Base-by-base conservation (phyloP, 2,888 invertebrate species). In the Cremastobaeus sp. region DNA sequence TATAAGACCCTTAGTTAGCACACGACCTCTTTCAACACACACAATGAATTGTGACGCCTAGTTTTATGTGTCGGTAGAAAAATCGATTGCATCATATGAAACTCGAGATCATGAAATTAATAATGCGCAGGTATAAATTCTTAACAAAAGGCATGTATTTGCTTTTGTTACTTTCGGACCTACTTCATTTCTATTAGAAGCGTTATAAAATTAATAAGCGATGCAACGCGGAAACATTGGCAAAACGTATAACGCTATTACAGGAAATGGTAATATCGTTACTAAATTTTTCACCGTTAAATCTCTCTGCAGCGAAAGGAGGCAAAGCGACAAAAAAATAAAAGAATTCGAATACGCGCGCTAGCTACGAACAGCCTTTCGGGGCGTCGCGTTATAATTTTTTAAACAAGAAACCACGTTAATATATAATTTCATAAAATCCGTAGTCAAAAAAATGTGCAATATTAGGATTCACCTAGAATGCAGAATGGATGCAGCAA, bases 351-450 rank as follows among this genome's bases (percentile, higher is more conserved):
- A 59, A 60, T 59, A 25, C 68, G 34, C 45, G 68, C 45, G 37
- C 43, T 41, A 69, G 37, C 21, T 28, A 18, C 45, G 35, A 69
- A 57, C 68, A 57, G 59, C 57, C 20, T 50, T 68, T 68, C 15
- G 11, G 57, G 50, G 68, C 57, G 34, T 35, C 17, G 34, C 35
- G 20, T 66, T 66, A 66, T 57, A 21, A 55, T 68, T 59, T 52
- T 59, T 68, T 43, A 50, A 68, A 68, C 66, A 57, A 57, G 57
- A 50, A 57, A 41, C 50, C 59, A 68, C 43, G 50, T 57, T 68
- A 68, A 57, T 57, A 57, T 59, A 39, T 59, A 55, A 66, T 66
- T 39, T 17, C 41, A 28, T 66, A 32, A 66, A 48, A 47, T 55
- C 39, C 39, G 47, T 48, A 47, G 39, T 55, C 41, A 25, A 32